phyloP scores from a whole-genome alignment of 2,888 invertebrate genomes.

The Spodoptera littoralis region DNA sequence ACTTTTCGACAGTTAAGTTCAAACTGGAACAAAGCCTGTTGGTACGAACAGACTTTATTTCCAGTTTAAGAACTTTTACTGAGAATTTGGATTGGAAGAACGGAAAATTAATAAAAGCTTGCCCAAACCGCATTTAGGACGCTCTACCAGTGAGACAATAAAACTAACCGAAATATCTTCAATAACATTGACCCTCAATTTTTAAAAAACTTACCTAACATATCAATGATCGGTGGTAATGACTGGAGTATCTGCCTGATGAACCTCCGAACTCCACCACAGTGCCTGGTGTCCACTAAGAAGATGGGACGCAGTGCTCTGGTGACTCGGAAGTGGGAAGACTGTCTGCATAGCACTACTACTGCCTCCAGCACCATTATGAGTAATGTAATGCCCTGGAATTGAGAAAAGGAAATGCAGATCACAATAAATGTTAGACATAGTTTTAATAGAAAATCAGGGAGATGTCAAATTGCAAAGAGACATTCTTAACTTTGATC shows the following conservation, averaged over 20 bases:
- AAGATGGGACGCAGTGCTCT: conserved; percentile 96
- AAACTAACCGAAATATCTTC: no score
- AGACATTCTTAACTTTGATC: no score
- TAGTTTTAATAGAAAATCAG: no score
- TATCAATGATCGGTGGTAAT: conserved; percentile 95
- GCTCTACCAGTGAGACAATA: no score
- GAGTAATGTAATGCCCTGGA: conserved; percentile 91
- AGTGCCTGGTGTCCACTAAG: conserved; percentile 95
- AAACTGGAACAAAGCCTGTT: no score
- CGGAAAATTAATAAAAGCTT: no score
- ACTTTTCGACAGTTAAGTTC: no score
- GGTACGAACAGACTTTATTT: no score
- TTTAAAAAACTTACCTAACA: conserved; percentile 90
- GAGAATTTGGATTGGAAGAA: no score
- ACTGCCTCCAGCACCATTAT: conserved; percentile 96
- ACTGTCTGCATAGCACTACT: conserved; percentile 93
- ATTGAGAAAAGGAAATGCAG: neutral
- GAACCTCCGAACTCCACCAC: conserved; percentile 93
- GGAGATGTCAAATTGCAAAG: no score
- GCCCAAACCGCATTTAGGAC: no score
- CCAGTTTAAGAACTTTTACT: no score
- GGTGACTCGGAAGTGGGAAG: conserved; percentile 96
- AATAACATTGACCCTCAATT: neutral
- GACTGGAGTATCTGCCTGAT: conserved; percentile 95
- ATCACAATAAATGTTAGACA: neutral